These are phyloP conservation scores for Octopus sinensis DNA, from an alignment of 1,140 invertebrate genomes.

Conservation along the genomic window DNA sequence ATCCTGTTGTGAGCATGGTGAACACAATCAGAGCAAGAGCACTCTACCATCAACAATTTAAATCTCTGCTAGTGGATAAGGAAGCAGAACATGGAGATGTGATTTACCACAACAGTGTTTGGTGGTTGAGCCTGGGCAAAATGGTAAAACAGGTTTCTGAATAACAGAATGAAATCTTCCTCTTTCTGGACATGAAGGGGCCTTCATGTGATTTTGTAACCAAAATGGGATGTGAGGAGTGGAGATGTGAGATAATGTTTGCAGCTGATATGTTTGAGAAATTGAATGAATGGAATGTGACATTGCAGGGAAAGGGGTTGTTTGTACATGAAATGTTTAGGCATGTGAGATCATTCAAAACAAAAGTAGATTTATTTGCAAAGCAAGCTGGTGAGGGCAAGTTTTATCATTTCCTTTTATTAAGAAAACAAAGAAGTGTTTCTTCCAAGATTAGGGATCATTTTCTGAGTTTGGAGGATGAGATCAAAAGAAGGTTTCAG, in stretches of 20 bases:
- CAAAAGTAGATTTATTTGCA: background rate
- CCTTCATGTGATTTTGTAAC: no score
- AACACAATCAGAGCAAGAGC: no score
- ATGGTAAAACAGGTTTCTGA: no score
- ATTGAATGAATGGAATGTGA: background rate
- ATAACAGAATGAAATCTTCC: no score
- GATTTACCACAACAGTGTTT: no score
- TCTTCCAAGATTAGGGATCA: background rate
- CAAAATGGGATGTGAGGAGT: background rate
- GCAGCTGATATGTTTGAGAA: background rate
- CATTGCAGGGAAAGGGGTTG: background rate
- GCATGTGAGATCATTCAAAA: background rate
- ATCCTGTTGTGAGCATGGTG: no score
- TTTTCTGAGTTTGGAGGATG: background rate
- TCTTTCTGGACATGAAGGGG: no score
- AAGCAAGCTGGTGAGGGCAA: background rate
- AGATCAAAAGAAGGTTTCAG: background rate
- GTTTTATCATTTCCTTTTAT: background rate
- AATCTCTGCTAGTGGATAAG: no score
- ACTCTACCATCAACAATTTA: no score
- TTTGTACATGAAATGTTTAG: background rate
- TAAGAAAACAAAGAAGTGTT: background rate
- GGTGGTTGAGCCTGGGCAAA: no score
- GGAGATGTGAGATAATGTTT: background rate
- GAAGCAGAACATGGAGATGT: no score